Evolutionary conservation across 2,888 invertebrate species (phyloP), one percentile per base, ranked within the genome.

Genomic region (Meiosimyza platycephala): DNA sequence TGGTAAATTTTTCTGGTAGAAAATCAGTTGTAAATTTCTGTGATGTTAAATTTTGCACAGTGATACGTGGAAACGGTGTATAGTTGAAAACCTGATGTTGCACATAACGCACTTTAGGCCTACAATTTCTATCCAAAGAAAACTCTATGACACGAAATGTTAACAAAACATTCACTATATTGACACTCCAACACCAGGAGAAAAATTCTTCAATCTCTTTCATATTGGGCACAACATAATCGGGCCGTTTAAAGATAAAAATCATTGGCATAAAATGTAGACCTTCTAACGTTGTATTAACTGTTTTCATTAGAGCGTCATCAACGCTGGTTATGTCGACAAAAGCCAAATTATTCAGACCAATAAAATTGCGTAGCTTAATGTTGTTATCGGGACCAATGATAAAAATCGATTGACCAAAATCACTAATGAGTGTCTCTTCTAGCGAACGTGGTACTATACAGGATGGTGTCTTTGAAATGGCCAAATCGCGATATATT

Each of bases 121-220:
- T 40, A 40, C 40, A 40, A 2, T 51, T 6, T 40, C 54, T n/a
- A 1, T 7, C 7, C 12, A 40, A 15, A 6, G 22, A 6, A 5
- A 15, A 6, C 22, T 16, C 6, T 5, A 7, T 16, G 4, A 71
- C 16, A 12, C 59, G 60, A 54, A 60, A 70, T 6, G 65, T 60
- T 13, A 73, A 28, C 28, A 50, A 65, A 7, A 71, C 62, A 71
- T 73, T 73, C 7, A 73, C 18, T 3, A 73, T 62, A 50, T 73
- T 73, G 11, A 55, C 18, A 6, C 18, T 47, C 73, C 73, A 73
- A 40, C 71, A 71, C 65, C 65, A 71, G 5, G 66, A 15, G 40
- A 73, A 73, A 52, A 73, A 71, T 13, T 7, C 1, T 3, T 6
- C 40, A 13, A 75, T 40, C n/a, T 72, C 71, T 1, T 1, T 2